These are phyloP conservation scores for Hypena proboscidalis DNA, from an alignment of 2,888 invertebrate species.

Conservation along the genomic window DNA sequence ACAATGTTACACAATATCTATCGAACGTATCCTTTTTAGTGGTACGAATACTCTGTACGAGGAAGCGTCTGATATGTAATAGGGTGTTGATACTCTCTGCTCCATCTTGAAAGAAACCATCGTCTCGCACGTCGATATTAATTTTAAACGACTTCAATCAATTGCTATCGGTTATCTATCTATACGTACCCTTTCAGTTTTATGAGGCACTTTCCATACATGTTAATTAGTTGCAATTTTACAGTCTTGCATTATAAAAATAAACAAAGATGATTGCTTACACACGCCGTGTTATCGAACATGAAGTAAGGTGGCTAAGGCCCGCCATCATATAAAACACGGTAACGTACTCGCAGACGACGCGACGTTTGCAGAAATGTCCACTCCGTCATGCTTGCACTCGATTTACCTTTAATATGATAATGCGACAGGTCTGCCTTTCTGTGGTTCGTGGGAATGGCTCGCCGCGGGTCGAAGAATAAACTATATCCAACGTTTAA, in stretches of 20 bases:
- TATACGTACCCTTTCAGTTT: conserved; percentile 19
- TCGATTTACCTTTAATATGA: conserved; percentile 58
- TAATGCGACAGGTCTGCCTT: conserved; percentile 59
- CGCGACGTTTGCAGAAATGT: conserved; percentile 45
- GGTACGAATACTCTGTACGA: conserved; percentile 25
- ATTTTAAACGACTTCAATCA: conserved; percentile 22
- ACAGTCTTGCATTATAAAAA: conserved; percentile 40
- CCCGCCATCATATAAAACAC: conserved; percentile 38
- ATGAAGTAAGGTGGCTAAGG: conserved; percentile 56
- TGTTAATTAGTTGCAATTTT: conserved; percentile 34
- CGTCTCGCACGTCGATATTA: conserved; percentile 26
- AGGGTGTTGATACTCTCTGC: conserved; percentile 34
- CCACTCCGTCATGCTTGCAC: conserved; percentile 52
- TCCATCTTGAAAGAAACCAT: conserved; percentile 28
- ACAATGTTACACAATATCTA: conserved; percentile 52
- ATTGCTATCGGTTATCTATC: conserved; percentile 11
- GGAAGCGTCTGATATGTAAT: conserved; percentile 32
- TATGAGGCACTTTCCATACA: conserved; percentile 8
- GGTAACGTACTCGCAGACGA: conserved; percentile 22
- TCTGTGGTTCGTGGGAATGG: conserved; percentile 56
- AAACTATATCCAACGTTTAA: conserved; percentile 49
- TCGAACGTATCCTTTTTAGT: conserved; percentile 28
- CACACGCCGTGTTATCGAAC: conserved; percentile 39
- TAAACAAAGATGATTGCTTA: conserved; percentile 40
- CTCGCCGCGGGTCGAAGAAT: conserved; percentile 45